Conservation (phyloP, 2,113 vertebrate species). For the Leucopternis melanops region DNA sequence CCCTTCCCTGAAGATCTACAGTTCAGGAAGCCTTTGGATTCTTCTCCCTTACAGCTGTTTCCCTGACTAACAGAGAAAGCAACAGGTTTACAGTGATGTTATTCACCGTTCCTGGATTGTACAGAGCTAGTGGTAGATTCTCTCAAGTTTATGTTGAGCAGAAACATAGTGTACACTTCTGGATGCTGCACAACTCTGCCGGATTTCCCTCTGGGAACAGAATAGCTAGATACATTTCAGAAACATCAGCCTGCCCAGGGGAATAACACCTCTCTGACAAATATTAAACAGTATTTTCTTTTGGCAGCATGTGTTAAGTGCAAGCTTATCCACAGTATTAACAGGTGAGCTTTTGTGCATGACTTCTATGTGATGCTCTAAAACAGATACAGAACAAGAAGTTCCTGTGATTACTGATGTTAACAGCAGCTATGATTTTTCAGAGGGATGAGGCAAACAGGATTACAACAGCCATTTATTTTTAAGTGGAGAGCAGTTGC, state of each 20-base stretch:
- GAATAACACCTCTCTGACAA: not conserved
- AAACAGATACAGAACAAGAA: not conserved
- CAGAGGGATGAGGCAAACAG: not conserved
- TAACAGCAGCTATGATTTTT: not conserved
- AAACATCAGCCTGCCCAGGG: not conserved
- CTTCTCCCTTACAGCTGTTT: not conserved
- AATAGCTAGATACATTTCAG: not conserved
- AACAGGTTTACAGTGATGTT: not conserved
- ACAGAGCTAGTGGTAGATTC: not conserved
- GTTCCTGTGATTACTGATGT: not conserved
- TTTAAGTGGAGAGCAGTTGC: not conserved
- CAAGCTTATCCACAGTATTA: not conserved
- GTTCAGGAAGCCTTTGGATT: not conserved
- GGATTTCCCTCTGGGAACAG: not conserved
- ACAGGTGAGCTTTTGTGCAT: not conserved
- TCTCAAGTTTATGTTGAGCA: not conserved
- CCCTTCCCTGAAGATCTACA: not conserved
- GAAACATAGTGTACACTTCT: not conserved
- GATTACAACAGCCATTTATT: not conserved
- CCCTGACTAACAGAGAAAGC: not conserved
- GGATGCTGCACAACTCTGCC: not conserved
- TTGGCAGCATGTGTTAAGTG: not conserved
- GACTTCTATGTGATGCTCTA: not conserved
- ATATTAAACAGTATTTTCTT: not conserved
- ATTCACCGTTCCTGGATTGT: not conserved